phyloP scores from a whole-genome alignment of 53 echinoderm and acorn worm genomes.

The Actinopyga echinites region DNA sequence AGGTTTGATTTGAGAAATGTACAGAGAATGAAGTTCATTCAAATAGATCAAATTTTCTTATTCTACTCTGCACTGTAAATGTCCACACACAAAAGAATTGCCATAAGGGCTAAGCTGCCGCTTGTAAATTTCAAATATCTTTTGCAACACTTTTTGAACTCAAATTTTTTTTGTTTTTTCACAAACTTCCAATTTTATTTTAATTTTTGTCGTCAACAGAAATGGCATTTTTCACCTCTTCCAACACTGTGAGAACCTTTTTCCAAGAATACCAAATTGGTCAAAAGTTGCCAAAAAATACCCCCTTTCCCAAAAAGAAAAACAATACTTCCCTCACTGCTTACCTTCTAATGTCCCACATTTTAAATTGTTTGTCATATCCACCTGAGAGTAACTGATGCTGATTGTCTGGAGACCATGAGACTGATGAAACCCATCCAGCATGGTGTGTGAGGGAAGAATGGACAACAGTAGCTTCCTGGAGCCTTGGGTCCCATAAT shows the following conservation, averaged over 20 bases:
- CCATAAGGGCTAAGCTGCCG: no score
- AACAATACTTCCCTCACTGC: not conserved
- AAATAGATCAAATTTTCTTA: no score
- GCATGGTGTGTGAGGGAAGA: conserved; percentile 83
- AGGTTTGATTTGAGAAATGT: no score
- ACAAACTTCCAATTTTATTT: not conserved
- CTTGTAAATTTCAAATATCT: no score
- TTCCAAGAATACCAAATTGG: no score
- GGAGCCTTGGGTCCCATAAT: conserved; percentile 88
- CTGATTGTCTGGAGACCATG: conserved; percentile 83
- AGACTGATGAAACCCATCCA: conserved; percentile 93
- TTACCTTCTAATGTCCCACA: conserved; percentile 97
- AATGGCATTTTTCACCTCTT: not conserved
- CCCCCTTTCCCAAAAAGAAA: not conserved
- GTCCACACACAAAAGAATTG: no score
- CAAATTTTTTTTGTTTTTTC: not conserved
- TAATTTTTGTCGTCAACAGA: not conserved
- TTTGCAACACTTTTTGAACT: no score
- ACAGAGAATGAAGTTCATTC: no score
- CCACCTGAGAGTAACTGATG: conserved; percentile 91
- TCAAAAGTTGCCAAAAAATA: no score
- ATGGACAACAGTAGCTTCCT: conserved; percentile 89
- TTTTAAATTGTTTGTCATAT: conserved; percentile 87
- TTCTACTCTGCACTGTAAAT: no score
- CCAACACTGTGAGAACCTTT: no score